These are phyloP conservation scores for Lutjanus argentimaculatus DNA, from an alignment of 2,797 vertebrate genomes.

Conservation along the genomic window DNA sequence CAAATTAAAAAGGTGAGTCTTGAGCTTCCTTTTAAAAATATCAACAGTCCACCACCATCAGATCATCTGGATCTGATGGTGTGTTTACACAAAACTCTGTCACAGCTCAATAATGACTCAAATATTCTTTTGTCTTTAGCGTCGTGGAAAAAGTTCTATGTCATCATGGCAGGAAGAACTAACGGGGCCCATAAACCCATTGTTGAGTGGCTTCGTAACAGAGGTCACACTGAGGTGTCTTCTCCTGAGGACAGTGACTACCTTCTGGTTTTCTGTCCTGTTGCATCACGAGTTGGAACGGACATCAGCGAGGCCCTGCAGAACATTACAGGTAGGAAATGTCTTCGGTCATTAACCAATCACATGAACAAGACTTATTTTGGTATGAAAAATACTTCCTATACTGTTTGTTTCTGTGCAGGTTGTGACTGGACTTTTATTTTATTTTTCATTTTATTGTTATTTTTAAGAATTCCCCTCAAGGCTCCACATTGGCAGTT, in stretches of 20 bases:
- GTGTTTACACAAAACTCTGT: no score
- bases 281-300: not conserved
- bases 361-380: not conserved
- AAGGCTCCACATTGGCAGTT: no score
- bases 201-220: not conserved
- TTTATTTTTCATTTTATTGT: no score
- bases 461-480: no score
- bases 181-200: not conserved
- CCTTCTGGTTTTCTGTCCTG: not conserved
- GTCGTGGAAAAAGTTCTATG: not conserved
- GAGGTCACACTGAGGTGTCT: rapidly evolving
- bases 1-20: no score
- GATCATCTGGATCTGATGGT: no score
- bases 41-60: no score
- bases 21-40: no score
- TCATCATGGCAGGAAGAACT: not conserved
- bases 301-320: not conserved
- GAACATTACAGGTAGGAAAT: not conserved
- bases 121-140: not conserved
- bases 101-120: not conserved
- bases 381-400: no score
- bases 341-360: not conserved
- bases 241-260: not conserved
- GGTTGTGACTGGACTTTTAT: no score
- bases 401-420: no score